Evolutionary conservation across 2,888 invertebrate genomes (phyloP), one percentile per base, ranked within the genome.

Genomic region (Liodrosophila aerea): DNA sequence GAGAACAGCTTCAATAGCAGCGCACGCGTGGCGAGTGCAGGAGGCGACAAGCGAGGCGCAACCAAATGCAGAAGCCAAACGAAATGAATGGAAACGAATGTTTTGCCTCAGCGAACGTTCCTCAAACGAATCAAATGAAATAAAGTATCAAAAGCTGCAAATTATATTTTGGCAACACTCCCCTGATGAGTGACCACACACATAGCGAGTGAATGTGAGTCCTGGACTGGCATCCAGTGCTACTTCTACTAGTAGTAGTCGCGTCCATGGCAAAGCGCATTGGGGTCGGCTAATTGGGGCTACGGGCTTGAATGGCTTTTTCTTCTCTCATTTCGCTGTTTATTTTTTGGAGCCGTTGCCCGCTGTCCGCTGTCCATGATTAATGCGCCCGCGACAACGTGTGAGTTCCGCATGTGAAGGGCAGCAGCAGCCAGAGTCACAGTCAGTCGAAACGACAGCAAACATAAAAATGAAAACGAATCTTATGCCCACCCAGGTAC

Each of bases 11-110:
- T 68, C 71, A 73, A 62, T 76, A 22, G 22, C 69, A 72, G 78
- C 78, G 80, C 78, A 85, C 85, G 78, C 78, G 85, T 82, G 83
- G 85, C 81, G n/a, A n/a, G n/a, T n/a, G n/a, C n/a, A n/a, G n/a
- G 64, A 82, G 85, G 80, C 85, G 80, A 70, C 83, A 78, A 81
- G 85, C 80, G 83, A 81, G 86, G 86, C 86, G 86, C 83, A 80
- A 82, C 85, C 80, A 51, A 74, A 72, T 47, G 52, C 46, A 56
- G 61, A 52, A 50, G 44, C 50, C 60, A 36, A 64, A 58, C 59
- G 64, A 76, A 82, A 51, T 70, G 80, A 81, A 80, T 69, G 81
- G 80, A 80, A 83, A 80, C 86, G 72, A 73, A 65, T 63, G 74
- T 70, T 80, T 71, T 76, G 73, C 81, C 82, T 81, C 56, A 77